Conservation (phyloP, 2,888 invertebrate genomes). For the Orthonychiurus folsomi region DNA sequence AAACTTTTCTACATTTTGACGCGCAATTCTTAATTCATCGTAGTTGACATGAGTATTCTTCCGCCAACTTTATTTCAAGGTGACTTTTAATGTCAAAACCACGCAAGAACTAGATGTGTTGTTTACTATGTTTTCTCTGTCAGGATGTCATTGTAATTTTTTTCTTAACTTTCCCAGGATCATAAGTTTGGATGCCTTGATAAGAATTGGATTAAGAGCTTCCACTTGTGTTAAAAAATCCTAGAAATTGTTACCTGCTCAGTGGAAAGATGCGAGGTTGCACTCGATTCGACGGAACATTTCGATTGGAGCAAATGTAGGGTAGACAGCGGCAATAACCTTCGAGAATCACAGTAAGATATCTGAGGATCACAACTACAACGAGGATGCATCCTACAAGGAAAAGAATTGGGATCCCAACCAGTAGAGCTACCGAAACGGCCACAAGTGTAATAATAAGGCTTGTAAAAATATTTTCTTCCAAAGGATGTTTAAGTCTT, state of each 20-base stretch:
- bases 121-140: too few species aligned
- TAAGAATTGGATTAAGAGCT: too few species aligned
- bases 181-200: too few species aligned
- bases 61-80: too few species aligned
- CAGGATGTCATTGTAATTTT: too few species aligned
- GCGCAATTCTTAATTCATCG: too few species aligned
- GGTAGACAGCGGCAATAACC: constrained; percentile 41
- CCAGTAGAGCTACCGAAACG: constrained; percentile 43
- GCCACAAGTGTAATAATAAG: constrained; percentile 43
- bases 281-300: constrained; percentile 22
- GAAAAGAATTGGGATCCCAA: constrained; percentile 46
- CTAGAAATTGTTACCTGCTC: constrained; percentile 10
- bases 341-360: constrained; percentile 41
- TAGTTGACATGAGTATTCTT: too few species aligned
- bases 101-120: too few species aligned
- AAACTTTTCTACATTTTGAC: too few species aligned
- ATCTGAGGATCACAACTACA: constrained; percentile 44
- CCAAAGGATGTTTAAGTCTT: constrained; percentile 45
- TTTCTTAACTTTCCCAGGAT: too few species aligned
- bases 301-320: constrained; percentile 41
- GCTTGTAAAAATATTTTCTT: constrained; percentile 44
- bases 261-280: constrained; percentile 33
- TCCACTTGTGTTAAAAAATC: neutral
- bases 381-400: constrained; percentile 38
- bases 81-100: too few species aligned